Evolutionary conservation across 1,140 invertebrate species (phyloP), one percentile per base, ranked within the genome.

Genomic region (Mycetomoellerius zeteki): DNA sequence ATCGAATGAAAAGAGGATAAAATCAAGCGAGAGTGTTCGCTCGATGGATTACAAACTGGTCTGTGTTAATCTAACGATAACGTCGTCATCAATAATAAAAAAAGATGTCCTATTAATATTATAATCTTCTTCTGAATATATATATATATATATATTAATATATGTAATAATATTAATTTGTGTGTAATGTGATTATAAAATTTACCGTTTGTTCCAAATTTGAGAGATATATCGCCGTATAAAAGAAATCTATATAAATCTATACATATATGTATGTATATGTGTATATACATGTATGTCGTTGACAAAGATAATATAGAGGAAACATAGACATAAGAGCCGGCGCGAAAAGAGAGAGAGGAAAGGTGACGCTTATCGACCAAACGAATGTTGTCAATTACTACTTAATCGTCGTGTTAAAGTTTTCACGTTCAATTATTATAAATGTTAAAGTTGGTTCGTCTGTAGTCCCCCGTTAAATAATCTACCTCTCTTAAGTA

Each of bases 331-430:
- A 43, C 65, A 14, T 24, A 27, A 64, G 56, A 73, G 67, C 54
- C 60, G 43, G 8, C 37, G 37, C 37, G 8, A 43, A 27, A 30
- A 54, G 37, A 30, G 62, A 14, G 30, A 76, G 19, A 64, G 33
- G 30, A 60, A 75, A 62, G 58, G 54, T 43, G 85, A 93, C 86
- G 91, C 85, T 87, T 92, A 93, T 93, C 91, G 91, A 93, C 91
- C 90, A 94, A 94, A 92, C 92, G 93, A 94, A 94, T 93, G 89
- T 84, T 92, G 94, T 94, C 94, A 95, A 95, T 95, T 95, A 95
- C 87, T 92, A 92, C 75, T 91, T 80, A 88, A 92, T 92, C 88
- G 89, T 86, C 77, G 75, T 78, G 60, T 93, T 93, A 82, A 91
- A 93, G 90, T 93, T 92, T 91, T 27, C 91, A 90, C 89, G 88